Percentiles rank a stretch among this genome's conserved stretches.
Evolutionary conservation across 2,113 vertebrate species (phyloP).

Genomic region (Corythornis vintsioides): DNA sequence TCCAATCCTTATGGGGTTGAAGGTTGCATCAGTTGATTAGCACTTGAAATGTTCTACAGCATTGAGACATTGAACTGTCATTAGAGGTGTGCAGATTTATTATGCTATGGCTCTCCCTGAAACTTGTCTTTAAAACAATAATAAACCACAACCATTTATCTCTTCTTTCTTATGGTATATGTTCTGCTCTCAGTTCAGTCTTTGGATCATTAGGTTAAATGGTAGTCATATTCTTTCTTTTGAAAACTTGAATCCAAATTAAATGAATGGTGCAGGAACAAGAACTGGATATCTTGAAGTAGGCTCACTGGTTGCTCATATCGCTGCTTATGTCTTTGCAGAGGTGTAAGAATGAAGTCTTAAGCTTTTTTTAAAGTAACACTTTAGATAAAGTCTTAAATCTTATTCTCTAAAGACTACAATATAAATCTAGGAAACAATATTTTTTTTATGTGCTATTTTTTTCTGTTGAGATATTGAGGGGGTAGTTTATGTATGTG

Average conservation of each 20-base stretch:
- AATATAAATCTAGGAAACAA: background rate
- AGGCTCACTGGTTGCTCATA: background rate
- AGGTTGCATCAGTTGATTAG: background rate
- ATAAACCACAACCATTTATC: background rate
- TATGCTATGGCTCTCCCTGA: background rate
- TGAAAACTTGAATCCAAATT: background rate
- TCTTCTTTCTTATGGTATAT: background rate
- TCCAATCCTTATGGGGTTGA: background rate
- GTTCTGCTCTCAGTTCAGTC: background rate
- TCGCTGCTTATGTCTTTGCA: background rate
- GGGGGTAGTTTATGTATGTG: conserved; percentile 46
- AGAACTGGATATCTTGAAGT: background rate
- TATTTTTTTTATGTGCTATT: background rate
- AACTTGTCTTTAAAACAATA: background rate
- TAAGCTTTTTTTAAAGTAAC: background rate
- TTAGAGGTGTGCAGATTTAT: background rate
- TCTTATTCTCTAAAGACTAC: background rate
- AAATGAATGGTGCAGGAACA: background rate
- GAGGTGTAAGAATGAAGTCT: background rate
- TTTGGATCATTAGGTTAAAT: background rate
- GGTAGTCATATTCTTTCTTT: background rate
- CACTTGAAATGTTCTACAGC: background rate
- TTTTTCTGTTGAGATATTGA: background rate
- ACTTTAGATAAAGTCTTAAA: background rate
- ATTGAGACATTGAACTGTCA: background rate